A percentile compares a stretch with the other conserved stretches of the same genome.
Conservation (phyloP, 2,113 vertebrate genomes). For the Amphiprion percula region DNA sequence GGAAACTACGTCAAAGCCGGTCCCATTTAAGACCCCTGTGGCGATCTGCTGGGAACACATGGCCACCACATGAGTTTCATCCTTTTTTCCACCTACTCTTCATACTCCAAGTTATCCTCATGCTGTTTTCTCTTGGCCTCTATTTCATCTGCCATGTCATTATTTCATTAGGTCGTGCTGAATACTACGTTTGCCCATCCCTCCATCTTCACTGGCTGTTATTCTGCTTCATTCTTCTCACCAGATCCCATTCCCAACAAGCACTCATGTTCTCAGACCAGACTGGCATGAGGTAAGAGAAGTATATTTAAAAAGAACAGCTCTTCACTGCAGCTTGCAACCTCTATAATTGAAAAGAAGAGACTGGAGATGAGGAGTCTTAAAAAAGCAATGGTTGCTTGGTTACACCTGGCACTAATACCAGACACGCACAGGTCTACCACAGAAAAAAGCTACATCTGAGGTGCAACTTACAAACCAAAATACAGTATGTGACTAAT, state of each 20-base stretch:
- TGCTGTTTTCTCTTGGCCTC: conserved; percentile 23
- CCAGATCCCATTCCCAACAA: conserved; percentile 9
- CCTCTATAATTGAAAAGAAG: conserved; percentile 49
- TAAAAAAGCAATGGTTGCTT: conserved; percentile 72
- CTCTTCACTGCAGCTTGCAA: conserved; percentile 18
- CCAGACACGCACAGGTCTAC: conserved; percentile 42
- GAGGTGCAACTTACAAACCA: conserved; percentile 25
- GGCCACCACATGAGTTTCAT: conserved; percentile 58
- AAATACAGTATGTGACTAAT: neutral
- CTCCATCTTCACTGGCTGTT: neutral
- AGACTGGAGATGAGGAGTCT: conserved; percentile 41
- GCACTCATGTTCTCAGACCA: conserved; percentile 7
- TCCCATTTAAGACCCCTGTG: conserved; percentile 46
- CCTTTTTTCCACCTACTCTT: neutral
- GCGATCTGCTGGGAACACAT: conserved; percentile 68
- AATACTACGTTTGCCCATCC: neutral
- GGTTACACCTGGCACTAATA: conserved; percentile 66
- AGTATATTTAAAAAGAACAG: conserved; percentile 12
- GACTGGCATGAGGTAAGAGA: conserved; percentile 18
- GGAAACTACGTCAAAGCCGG: conserved; percentile 37
- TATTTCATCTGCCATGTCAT: conserved; percentile 19
- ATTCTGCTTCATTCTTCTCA: conserved; percentile 21
- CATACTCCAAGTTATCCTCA: conserved; percentile 4
- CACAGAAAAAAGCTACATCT: conserved; percentile 4
- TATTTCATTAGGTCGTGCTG: conserved; percentile 27